These are phyloP conservation scores for Elanus axillaris DNA, from an alignment of 2,113 vertebrate genomes.

Conservation along the genomic window DNA sequence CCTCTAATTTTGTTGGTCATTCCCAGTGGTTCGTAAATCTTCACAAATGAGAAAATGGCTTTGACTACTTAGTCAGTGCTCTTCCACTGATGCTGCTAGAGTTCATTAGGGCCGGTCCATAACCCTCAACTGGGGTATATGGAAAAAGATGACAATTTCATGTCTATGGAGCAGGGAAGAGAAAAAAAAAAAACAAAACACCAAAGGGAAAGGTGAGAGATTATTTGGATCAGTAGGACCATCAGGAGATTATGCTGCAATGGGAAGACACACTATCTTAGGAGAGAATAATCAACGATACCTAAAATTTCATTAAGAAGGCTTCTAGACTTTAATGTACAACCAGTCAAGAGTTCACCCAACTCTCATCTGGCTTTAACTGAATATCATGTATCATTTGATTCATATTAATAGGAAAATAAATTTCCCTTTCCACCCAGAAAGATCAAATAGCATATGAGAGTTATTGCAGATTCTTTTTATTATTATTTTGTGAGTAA, in stretches of 20 bases:
- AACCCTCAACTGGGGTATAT: fast-evolving
- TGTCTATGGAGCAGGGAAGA: not conserved
- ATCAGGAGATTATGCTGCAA: not conserved
- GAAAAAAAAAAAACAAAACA: no score
- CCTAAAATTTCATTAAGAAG: not conserved
- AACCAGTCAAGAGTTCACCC: not conserved
- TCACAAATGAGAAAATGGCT: not conserved
- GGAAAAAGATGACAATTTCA: fast-evolving
- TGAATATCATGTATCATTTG: not conserved
- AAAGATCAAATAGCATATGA: not conserved
- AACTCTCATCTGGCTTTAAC: not conserved
- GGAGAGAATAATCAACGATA: not conserved
- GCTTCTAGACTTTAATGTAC: not conserved
- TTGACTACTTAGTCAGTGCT: not conserved
- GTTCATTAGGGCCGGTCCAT: not conserved
- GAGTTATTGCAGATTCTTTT: not conserved
- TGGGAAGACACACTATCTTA: not conserved
- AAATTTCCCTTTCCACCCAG: not conserved
- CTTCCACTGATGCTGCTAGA: not conserved
- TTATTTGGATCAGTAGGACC: not conserved
- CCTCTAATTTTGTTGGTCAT: not conserved
- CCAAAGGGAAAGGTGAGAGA: not conserved
- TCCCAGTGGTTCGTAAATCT: not conserved
- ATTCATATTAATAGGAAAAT: not conserved
- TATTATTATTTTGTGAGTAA: not conserved